Base-by-base conservation (phyloP, 1,140 invertebrate species). In the Andricus grossulariae region DNA sequence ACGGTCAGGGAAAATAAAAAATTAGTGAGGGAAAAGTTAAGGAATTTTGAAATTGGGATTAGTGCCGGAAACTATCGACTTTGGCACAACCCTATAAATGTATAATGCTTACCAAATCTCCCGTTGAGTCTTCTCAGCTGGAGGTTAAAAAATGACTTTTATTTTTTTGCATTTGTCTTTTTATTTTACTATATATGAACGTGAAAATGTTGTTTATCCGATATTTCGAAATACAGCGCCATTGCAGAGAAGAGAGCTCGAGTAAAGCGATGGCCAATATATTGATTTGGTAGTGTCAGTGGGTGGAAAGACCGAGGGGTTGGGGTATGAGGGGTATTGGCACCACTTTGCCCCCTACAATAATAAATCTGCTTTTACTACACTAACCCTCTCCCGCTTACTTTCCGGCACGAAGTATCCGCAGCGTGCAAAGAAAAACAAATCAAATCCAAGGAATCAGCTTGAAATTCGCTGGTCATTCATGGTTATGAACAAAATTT, bases 301-400 rank as follows among this genome's bases (percentile, higher is more conserved):
- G 25, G 39, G 52, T 7, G 16, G n/a, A 54, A 19, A 54, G 52
- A 54, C n/a, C 8, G 52, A 54, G n/a, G 10, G 51, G 6, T 54
- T 25, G 50, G 39, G 54, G 49, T 12, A 12, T 39, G 51, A 32
- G 70, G 71, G 51, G 50, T 25, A 75, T 75, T 52, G 60, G 50
- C 57, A 75, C 57, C 60, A 75, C 60, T 75, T 71, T 75, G 16
- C 60, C 25, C 19, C 50, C 39, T 32, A 72, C 75, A 72, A 76
- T 60, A 72, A 50, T 71, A 72, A 76, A 71, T 76, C 18, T 55
- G 55, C 52, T 76, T 52, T 66, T 66, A 6, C 19, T 21, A 7
- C 7, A 11, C 3, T 25, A 16, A n/a, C 25, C 60, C 25, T 32
- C 6, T 32, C 7, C 32, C 16, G 15, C 18, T n/a, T 55, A 19